phyloP scores from a whole-genome alignment of 2,797 vertebrate species.

The Sebastes goodei region DNA sequence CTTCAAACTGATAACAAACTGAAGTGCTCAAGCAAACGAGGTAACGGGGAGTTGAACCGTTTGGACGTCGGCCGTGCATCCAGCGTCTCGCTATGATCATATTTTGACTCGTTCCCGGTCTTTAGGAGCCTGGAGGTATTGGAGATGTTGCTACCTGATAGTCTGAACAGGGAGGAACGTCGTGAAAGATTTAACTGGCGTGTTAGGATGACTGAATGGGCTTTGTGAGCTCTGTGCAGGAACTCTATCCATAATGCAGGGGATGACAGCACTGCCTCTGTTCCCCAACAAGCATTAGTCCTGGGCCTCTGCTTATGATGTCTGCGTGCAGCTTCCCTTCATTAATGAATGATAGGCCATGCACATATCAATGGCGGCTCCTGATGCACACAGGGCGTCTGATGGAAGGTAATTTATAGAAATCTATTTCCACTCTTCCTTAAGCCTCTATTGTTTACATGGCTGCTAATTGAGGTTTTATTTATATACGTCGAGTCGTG shows the following conservation, averaged over 20 bases:
- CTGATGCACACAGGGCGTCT: background rate
- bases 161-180: constrained; percentile 59
- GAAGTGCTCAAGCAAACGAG: background rate
- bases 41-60: background rate
- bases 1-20: constrained; percentile 62
- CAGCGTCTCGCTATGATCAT: background rate
- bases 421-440: constrained; percentile 20
- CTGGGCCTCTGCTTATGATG: constrained; percentile 63
- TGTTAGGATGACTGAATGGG: constrained; percentile 73
- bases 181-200: constrained; percentile 79
- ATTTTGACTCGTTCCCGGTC: constrained; percentile 27
- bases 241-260: constrained; percentile 81
- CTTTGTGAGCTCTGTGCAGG: constrained; percentile 72
- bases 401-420: constrained; percentile 16
- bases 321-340: constrained; percentile 50
- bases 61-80: background rate
- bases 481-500: background rate
- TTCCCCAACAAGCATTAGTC: constrained; percentile 57
- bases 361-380: constrained; percentile 45
- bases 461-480: constrained; percentile 3
- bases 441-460: background rate
- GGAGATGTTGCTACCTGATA: constrained; percentile 67
- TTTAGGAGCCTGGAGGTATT: constrained; percentile 30
- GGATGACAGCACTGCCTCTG: constrained; percentile 67
- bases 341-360: constrained; percentile 65